phyloP scores from a whole-genome alignment of 2,113 vertebrate genomes.

The Ailurus styani region DNA sequence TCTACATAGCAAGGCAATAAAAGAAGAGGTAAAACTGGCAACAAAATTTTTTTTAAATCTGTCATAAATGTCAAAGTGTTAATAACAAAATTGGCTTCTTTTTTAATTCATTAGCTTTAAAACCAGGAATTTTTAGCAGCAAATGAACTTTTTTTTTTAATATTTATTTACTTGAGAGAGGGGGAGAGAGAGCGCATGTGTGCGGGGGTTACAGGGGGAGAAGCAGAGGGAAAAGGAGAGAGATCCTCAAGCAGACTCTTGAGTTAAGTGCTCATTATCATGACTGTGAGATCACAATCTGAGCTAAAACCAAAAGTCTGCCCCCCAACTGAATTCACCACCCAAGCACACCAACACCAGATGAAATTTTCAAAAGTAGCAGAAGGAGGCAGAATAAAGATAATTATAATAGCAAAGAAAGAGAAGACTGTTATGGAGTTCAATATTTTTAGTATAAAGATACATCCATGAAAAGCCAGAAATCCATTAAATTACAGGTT shows the following conservation, averaged over 20 bases:
- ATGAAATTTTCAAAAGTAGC: not conserved
- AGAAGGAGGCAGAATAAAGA: not conserved
- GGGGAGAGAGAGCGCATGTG: not conserved
- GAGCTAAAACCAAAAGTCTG: not conserved
- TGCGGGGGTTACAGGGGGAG: not conserved
- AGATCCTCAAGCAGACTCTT: not conserved
- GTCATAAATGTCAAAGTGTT: not conserved
- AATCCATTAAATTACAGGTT: not conserved
- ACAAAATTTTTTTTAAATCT: not conserved
- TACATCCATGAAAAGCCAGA: not conserved
- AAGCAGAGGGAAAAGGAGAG: not conserved
- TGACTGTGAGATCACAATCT: not conserved
- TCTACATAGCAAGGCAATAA: not conserved
- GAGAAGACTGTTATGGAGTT: not conserved
- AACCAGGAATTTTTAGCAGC: not conserved
- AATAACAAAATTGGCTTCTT: slow-evolving; percentile 4
- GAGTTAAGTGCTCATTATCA: not conserved
- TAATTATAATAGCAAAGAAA: not conserved
- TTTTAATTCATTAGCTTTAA: slow-evolving; percentile 30
- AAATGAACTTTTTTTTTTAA: not conserved
- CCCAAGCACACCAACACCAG: not conserved
- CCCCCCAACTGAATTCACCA: not conserved
- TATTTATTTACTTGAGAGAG: not conserved
- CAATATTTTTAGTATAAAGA: not conserved
- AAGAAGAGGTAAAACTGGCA: not conserved